These are phyloP conservation scores for Rotaria magnacalcarata DNA, from an alignment of 2,888 invertebrate species.

Conservation along the genomic window DNA sequence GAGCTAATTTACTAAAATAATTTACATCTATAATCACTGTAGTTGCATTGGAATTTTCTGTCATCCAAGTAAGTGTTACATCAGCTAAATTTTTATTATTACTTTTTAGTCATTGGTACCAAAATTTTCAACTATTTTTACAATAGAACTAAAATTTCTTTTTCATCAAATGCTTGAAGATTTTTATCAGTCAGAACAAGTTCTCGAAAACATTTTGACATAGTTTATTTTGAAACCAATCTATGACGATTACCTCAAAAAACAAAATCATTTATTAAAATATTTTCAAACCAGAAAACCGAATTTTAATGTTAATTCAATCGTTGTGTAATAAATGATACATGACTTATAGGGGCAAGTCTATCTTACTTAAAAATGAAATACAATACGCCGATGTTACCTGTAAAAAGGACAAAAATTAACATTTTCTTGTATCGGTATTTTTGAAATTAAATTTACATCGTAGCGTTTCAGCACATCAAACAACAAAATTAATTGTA, in stretches of 20 bases:
- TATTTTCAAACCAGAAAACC: constrained; percentile 76
- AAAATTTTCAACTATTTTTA: neutral
- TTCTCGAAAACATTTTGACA: neutral
- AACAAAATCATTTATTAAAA: constrained; percentile 64
- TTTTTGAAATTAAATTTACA: no score
- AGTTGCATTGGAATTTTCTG: neutral
- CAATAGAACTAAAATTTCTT: neutral
- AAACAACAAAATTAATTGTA: no score
- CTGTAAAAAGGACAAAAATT: neutral
- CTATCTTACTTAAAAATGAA: neutral
- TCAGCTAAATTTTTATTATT: constrained; percentile 85
- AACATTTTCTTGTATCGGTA: no score
- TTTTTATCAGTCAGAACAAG: neutral
- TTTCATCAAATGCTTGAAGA: neutral
- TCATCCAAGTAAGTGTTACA: constrained; percentile 68
- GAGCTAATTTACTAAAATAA: neutral
- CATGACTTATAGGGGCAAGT: neutral
- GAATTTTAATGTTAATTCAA: constrained; percentile 89
- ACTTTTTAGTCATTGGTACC: constrained; percentile 70
- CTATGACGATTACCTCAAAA: neutral
- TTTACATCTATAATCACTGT: neutral
- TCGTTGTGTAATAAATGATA: constrained; percentile 72
- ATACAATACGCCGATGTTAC: neutral
- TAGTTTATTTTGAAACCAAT: neutral
- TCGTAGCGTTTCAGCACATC: no score